Evolutionary conservation across 2,888 invertebrate genomes (phyloP), one percentile per base, ranked within the genome.

Genomic region (Rhaphigaster nebulosa): DNA sequence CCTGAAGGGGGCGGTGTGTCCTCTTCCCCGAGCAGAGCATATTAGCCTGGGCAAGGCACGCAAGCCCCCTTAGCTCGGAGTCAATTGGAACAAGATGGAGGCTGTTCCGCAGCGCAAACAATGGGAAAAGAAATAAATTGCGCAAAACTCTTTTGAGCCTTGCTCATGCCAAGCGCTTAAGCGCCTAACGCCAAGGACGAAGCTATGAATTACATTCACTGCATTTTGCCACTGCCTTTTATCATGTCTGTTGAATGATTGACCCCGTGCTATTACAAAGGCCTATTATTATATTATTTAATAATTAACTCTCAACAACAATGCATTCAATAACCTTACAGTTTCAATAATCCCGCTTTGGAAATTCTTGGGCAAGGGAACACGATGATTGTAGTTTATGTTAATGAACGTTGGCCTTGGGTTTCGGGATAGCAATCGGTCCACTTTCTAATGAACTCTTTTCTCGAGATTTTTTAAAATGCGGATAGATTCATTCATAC

Each of bases 11-110:
- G 84, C 84, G n/a, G 13, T 26, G 84, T 45, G 84, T 26, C 84
- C 23, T 70, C 15, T 84, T 84, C 84, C 84, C 23, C n/a, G 84
- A 84, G 45, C n/a, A 84, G 41, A n/a, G 6, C n/a, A 1, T 80
- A 45, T 84, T 84, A 84, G 84, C 20, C 84, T 45, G 84, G 84
- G 84, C 84, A 84, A 84, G 84, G n/a, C 84, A 84, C 84, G 45
- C 41, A 84, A 41, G 84, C 84, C 45, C 84, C 45, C 84, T 45
- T 41, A 84, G 84, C 45, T 45, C 45, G 26, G 23, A 80, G 38
- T 38, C 38, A 41, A 76, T 76, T 34, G 23, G 26, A 26, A 84
- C 41, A 45, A 26, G 45, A 45, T 84, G 45, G 45, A 84, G 41
- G 45, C n/a, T 84, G 34, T 70, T 45, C 45, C 41, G 4, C 20